Conservation (phyloP, 2,888 invertebrate genomes). For the Temnothorax rugatulus region DNA sequence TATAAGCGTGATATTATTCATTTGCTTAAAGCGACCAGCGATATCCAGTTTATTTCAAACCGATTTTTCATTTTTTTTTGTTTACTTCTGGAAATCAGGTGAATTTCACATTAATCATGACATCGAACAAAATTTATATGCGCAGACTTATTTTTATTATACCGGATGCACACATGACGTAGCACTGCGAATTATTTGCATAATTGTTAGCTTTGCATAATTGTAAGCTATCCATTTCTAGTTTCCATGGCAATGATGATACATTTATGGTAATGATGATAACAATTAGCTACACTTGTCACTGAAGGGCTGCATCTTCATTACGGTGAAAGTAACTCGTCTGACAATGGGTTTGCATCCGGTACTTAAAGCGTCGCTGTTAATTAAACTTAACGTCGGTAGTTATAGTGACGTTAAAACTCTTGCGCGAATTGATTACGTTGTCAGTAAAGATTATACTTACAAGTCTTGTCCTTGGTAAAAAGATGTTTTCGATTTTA, state of each 20-base stretch:
- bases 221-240: neutral
- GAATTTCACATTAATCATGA: neutral
- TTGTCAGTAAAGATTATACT: neutral
- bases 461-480: neutral
- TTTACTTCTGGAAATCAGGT: neutral
- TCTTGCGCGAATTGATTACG: neutral
- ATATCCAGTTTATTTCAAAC: neutral
- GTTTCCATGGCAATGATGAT: neutral
- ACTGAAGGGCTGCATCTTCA: constrained; percentile 1
- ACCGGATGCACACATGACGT: neutral
- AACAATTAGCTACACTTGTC: neutral
- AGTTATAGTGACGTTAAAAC: neutral
- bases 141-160: neutral
- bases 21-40: neutral
- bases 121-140: neutral
- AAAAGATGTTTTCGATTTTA: neutral
- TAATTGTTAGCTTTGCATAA: neutral
- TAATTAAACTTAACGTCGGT: constrained; percentile 16
- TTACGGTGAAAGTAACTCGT: constrained; percentile 7
- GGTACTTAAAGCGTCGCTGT: neutral
- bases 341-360: neutral
- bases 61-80: neutral
- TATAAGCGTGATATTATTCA: neutral
- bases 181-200: neutral
- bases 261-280: neutral